These are phyloP conservation scores for Apantesis nais DNA, from an alignment of 2,888 invertebrate genomes.

Conservation along the genomic window DNA sequence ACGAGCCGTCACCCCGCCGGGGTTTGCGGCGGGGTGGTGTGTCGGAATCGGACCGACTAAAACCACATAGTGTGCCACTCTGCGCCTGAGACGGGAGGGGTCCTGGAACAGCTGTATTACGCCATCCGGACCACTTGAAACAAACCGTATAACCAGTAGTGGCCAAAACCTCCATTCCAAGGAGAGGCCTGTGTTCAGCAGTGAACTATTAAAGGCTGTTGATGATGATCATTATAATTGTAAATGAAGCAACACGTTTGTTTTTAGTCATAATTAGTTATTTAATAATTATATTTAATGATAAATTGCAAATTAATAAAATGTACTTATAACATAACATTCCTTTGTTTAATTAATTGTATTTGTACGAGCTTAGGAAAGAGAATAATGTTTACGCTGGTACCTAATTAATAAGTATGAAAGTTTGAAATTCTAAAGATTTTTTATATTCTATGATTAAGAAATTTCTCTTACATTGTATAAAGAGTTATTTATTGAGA, in stretches of 20 bases:
- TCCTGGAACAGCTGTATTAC: no score
- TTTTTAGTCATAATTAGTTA: background rate
- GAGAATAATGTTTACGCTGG: background rate
- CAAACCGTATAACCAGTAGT: no score
- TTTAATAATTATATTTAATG: background rate
- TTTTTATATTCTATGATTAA: constrained; percentile 6
- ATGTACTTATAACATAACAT: constrained; percentile 4
- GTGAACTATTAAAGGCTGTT: no score
- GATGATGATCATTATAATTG: no score
- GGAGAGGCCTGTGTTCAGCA: no score
- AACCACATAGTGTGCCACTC: no score
- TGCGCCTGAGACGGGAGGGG: no score
- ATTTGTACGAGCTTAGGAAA: constrained; percentile 10
- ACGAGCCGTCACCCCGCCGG: no score
- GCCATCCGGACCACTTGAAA: no score
- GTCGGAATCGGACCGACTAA: no score
- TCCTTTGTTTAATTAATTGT: constrained; percentile 6
- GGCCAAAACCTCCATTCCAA: no score
- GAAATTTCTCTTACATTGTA: constrained; percentile 10
- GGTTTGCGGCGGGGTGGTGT: no score
- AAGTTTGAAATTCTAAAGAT: constrained; percentile 15
- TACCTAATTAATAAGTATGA: background rate
- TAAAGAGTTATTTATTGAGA: background rate
- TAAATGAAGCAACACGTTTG: background rate
- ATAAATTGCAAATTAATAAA: background rate